Percentiles rank a stretch among this genome's conserved stretches.
These are phyloP conservation scores for Drosophila cardini DNA, from an alignment of 1,140 invertebrate species.

Conservation along the genomic window DNA sequence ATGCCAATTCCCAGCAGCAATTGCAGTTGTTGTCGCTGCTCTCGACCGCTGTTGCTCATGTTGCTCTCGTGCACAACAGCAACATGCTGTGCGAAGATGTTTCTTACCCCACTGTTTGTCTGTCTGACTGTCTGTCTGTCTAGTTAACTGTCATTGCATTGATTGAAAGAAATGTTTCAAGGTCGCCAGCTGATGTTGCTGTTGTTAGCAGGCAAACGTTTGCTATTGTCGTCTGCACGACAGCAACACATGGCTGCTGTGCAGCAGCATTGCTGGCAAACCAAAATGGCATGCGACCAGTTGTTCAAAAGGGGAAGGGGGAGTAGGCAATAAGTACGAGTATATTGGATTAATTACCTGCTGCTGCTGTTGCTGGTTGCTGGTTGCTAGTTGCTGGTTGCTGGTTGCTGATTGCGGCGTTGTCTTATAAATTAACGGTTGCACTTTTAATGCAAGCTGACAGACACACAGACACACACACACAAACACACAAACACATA, in stretches of 20 bases:
- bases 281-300: conserved; percentile 14
- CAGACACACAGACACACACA: conserved; percentile 60
- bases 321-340: conserved; percentile 38
- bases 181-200: conserved; percentile 60
- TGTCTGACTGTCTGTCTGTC: conserved; percentile 16
- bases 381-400: conserved; percentile 23
- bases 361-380: conserved; percentile 25
- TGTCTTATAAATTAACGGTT: conserved; percentile 82
- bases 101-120: not conserved
- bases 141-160: conserved; percentile 40
- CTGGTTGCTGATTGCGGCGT: conserved; percentile 44
- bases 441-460: conserved; percentile 77
- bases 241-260: conserved; percentile 26
- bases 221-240: conserved; percentile 30
- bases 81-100: conserved; percentile 17
- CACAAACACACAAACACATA: conserved; percentile 51
- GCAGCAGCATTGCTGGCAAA: not conserved
- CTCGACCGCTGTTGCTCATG: not conserved
- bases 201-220: conserved; percentile 10
- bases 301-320: not conserved
- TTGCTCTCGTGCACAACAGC: conserved; percentile 14
- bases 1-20: conserved; percentile 63
- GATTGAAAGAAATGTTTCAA: conserved; percentile 70
- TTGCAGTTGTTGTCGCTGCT: conserved; percentile 9
- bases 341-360: conserved; percentile 77